A percentile compares a stretch with the other conserved stretches of the same genome.
Evolutionary conservation across 2,888 invertebrate genomes (phyloP).

Genomic region (Chironomus riparius): DNA sequence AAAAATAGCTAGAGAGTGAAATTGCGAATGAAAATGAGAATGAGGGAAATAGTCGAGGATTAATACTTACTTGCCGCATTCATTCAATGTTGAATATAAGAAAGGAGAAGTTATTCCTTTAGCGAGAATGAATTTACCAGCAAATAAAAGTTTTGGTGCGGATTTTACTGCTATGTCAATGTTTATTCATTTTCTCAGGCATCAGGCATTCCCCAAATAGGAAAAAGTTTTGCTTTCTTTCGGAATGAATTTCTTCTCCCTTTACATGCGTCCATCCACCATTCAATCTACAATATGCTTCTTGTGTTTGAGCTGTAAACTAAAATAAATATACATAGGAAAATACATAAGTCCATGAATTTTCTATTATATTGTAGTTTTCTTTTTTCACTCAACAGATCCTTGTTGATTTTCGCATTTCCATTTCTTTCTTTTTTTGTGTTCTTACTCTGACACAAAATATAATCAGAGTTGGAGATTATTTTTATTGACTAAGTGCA

Average conservation of each 20-base stretch:
- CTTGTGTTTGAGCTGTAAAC: neutral
- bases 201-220: neutral
- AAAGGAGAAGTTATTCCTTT: neutral
- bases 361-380: neutral
- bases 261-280: conserved; percentile 1
- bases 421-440: neutral
- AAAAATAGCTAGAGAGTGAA: neutral
- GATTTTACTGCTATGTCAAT: neutral
- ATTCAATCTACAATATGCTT: neutral
- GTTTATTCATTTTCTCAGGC: neutral
- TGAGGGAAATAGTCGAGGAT: neutral
- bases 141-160: conserved; percentile 2
- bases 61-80: neutral
- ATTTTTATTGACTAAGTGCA: too few species aligned
- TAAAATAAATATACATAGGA: neutral
- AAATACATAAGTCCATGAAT: neutral
- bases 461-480: neutral
- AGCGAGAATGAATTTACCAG: neutral
- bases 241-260: neutral
- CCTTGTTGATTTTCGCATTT: conserved; percentile 1
- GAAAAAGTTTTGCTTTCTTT: neutral
- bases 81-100: neutral
- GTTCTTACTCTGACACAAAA: neutral
- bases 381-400: neutral
- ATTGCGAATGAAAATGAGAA: neutral